These are phyloP conservation scores for Malacoctenus gilli DNA, from an alignment of 2,797 vertebrate genomes.

Conservation along the genomic window DNA sequence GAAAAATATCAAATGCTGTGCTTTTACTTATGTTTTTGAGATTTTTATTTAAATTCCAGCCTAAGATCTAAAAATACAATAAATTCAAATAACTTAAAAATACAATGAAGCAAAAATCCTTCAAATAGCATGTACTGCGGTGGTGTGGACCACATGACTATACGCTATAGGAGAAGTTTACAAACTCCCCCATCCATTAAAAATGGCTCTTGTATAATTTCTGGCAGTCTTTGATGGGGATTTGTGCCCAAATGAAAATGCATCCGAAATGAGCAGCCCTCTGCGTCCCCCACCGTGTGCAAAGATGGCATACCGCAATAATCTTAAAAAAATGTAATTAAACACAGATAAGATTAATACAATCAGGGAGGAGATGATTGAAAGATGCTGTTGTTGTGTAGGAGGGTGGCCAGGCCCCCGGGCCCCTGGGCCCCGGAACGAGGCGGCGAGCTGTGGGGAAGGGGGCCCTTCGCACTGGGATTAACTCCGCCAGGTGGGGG, in stretches of 20 bases:
- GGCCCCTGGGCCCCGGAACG: slow-evolving; percentile 73
- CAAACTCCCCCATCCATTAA: slow-evolving; percentile 64
- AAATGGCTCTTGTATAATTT: slow-evolving; percentile 66
- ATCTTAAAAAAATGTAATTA: slow-evolving; percentile 88
- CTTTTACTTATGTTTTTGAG: too few species aligned
- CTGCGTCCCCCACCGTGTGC: slow-evolving; percentile 81
- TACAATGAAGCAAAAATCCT: slow-evolving; percentile 17
- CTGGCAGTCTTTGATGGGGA: slow-evolving; percentile 76
- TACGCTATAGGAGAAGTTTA: slow-evolving; percentile 64
- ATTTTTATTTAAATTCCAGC: too few species aligned
- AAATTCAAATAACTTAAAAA: slow-evolving; percentile 4
- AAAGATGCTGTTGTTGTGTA: slow-evolving; percentile 83
- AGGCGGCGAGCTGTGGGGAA: slow-evolving; percentile 74
- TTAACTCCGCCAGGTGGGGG: slow-evolving; percentile 82
- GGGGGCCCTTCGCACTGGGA: slow-evolving; percentile 79
- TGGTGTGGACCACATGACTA: slow-evolving; percentile 40
- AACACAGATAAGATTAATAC: slow-evolving; percentile 86
- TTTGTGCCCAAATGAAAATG: slow-evolving; percentile 81
- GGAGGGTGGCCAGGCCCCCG: slow-evolving; percentile 77
- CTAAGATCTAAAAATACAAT: too few species aligned
- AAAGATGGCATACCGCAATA: slow-evolving; percentile 85
- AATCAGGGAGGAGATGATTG: slow-evolving; percentile 84
- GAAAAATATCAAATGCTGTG: too few species aligned
- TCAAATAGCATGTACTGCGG: slow-evolving; percentile 4
- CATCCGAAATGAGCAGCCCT: slow-evolving; percentile 82